A percentile compares a stretch with the other conserved stretches of the same genome.
Conservation (phyloP, 2,797 vertebrate genomes). For the Brachymystax lenok region DNA sequence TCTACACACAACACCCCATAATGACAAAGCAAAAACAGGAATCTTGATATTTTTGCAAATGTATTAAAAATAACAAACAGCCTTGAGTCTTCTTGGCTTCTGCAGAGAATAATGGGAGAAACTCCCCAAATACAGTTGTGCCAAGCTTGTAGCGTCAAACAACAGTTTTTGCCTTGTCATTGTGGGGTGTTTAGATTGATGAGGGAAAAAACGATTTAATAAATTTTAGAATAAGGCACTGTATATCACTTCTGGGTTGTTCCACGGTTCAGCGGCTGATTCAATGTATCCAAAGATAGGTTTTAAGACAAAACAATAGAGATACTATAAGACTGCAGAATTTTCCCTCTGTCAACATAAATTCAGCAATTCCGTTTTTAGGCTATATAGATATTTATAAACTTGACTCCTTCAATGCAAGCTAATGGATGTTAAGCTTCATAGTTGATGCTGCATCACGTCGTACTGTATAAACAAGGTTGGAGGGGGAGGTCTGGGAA, state of each 20-base stretch:
- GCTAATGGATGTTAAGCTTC: background rate
- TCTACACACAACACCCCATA: too few species aligned
- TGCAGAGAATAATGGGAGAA: too few species aligned
- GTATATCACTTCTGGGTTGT: slow-evolving; percentile 17
- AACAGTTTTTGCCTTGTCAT: too few species aligned
- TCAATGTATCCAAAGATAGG: slow-evolving; percentile 37
- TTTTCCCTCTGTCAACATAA: slow-evolving; percentile 15
- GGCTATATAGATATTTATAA: background rate
- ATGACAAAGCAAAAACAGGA: too few species aligned
- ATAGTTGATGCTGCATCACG: background rate
- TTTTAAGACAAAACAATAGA: slow-evolving; percentile 30
- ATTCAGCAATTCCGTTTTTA: slow-evolving; percentile 32
- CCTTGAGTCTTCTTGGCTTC: too few species aligned
- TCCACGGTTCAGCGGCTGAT: slow-evolving; percentile 34
- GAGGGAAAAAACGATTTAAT: too few species aligned
- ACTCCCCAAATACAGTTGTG: too few species aligned
- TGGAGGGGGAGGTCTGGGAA: too few species aligned
- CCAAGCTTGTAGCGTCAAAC: too few species aligned
- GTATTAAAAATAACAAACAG: too few species aligned
- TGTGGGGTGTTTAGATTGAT: too few species aligned
- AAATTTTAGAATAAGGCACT: background rate
- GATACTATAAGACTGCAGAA: slow-evolving; percentile 21
- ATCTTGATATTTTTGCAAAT: too few species aligned
- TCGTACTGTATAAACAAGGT: background rate
- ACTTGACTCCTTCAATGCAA: slow-evolving; percentile 7